These are phyloP conservation scores for Urophycis tenuis DNA, from an alignment of 2,797 vertebrate genomes.

Conservation along the genomic window DNA sequence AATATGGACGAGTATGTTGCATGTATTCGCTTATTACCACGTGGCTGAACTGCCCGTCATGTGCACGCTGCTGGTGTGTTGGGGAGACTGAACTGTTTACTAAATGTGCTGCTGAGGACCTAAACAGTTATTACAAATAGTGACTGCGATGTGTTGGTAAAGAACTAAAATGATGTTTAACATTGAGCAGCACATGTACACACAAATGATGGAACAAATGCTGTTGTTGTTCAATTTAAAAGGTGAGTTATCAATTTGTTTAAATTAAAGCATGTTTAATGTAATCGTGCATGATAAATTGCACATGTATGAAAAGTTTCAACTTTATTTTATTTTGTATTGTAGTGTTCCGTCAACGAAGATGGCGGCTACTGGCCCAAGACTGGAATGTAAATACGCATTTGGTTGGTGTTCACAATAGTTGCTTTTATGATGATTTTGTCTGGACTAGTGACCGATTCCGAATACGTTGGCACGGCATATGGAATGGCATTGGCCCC, in stretches of 20 bases:
- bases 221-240: too few species aligned
- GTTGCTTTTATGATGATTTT: too few species aligned
- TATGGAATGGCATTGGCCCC: not conserved
- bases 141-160: not conserved
- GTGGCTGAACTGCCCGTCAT: not conserved
- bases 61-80: not conserved
- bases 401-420: too few species aligned
- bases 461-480: constrained; percentile 65
- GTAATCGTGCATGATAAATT: too few species aligned
- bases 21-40: not conserved
- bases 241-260: too few species aligned
- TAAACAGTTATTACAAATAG: not conserved
- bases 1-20: not conserved
- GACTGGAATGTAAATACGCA: not conserved
- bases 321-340: too few species aligned
- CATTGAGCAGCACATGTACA: too few species aligned
- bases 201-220: too few species aligned
- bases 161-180: not conserved
- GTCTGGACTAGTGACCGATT: constrained; percentile 53
- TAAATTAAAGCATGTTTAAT: too few species aligned
- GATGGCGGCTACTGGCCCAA: not conserved
- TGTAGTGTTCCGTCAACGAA: too few species aligned
- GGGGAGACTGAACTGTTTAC: not conserved
- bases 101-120: too few species aligned
- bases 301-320: too few species aligned